These are phyloP conservation scores for Ectemnius continuus DNA, from an alignment of 2,888 invertebrate species.

Conservation along the genomic window DNA sequence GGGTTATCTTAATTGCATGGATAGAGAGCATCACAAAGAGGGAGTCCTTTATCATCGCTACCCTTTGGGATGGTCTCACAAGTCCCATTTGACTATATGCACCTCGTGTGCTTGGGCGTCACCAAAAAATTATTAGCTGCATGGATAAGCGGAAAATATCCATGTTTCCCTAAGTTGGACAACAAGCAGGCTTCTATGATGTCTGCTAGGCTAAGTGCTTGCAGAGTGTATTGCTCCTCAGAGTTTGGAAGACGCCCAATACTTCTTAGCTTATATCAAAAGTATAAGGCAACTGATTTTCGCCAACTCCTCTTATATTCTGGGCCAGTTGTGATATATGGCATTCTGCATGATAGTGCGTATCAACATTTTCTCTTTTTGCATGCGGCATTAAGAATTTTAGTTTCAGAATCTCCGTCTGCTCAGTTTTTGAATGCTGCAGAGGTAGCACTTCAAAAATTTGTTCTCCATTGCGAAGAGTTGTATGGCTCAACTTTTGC, in stretches of 20 bases:
- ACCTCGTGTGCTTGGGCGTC: conserved; percentile 2
- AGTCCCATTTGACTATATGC: conserved; percentile 9
- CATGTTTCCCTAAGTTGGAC: neutral
- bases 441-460: neutral
- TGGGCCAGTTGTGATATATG: too few relatives aligned
- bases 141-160: conserved; percentile 6
- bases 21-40: too few relatives aligned
- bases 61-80: neutral
- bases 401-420: neutral
- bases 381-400: conserved; percentile 5
- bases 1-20: too few relatives aligned
- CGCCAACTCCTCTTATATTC: too few relatives aligned
- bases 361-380: neutral
- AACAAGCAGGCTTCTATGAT: too few relatives aligned
- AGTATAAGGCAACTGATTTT: too few relatives aligned
- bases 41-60: neutral
- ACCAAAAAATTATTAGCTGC: conserved; percentile 5
- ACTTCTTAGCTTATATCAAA: too few relatives aligned
- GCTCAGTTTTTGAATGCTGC: neutral
- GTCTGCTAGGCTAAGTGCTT: neutral
- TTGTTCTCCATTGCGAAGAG: conserved; percentile 4
- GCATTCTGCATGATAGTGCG: too few relatives aligned
- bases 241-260: too few relatives aligned
- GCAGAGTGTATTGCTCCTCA: neutral
- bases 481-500: neutral